These are phyloP conservation scores for Cantharis nigra DNA, from an alignment of 2,888 invertebrate species.

Conservation along the genomic window DNA sequence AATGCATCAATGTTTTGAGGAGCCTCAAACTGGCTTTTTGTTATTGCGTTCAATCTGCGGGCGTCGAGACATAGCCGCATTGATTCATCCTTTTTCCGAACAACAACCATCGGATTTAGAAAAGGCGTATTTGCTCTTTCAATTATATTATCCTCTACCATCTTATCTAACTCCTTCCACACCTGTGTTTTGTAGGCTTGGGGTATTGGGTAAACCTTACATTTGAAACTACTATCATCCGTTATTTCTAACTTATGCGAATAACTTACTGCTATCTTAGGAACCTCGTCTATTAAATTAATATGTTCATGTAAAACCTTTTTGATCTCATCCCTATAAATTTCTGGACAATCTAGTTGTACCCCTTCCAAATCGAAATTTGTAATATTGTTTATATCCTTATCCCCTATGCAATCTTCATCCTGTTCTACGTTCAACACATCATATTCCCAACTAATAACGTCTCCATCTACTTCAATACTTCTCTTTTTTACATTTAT, in stretches of 20 bases:
- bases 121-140: background rate
- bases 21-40: background rate
- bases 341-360: no score
- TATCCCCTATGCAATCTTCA: no score
- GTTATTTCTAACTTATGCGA: background rate
- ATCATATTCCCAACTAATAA: no score
- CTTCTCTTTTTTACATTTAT: background rate
- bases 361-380: no score
- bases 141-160: background rate
- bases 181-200: background rate
- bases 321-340: no score
- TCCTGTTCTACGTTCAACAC: no score
- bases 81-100: slow-evolving; percentile 1
- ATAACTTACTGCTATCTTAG: background rate
- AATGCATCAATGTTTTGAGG: background rate
- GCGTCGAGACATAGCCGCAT: slow-evolving; percentile 5
- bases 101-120: slow-evolving; percentile 9
- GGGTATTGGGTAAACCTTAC: background rate
- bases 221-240: background rate
- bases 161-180: background rate
- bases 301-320: no score
- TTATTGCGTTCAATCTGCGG: background rate
- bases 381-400: no score
- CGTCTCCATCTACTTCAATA: background rate
- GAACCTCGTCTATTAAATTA: no score